Base-by-base conservation (phyloP, 2,888 invertebrate genomes). In the Trichogramma evanescens region DNA sequence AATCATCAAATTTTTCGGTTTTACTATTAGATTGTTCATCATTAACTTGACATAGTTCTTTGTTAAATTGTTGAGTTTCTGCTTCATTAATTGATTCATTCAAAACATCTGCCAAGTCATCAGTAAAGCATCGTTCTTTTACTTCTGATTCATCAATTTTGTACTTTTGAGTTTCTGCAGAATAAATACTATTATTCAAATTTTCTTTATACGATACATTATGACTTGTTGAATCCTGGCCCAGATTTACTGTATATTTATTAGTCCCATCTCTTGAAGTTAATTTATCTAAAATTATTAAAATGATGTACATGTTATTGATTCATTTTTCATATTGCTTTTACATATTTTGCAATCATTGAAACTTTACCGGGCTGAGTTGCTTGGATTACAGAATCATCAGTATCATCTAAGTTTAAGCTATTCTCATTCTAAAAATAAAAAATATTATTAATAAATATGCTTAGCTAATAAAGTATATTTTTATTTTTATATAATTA, bases 11-110 rank as follows among this genome's bases (percentile, higher is more conserved):
- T 48, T 56, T 26, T 40, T 6, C 13, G 13, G 2, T 13, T 13
- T 13, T 13, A 13, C 13, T 13, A 13, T 13, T 13, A 13, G 13
- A 13, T 13, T 13, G 13, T 13, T 13, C 13, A 13, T 13, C 13
- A 13, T 13, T 13, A 13, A 13, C 13, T 13, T 13, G 13, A 13
- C 13, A 13, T 5, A 45, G 26, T 4, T 26, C n/a, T 52, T 44
- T 44, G 26, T 54, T 50, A 10, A 61, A 56, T 8, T 50, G 41
- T 40, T 66, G 66, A 10, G 61, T 64, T 52, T 61, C 64, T 6
- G 56, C 7, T 58, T 63, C 40, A 44, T 56, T 50, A 5, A 59
- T 13, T 48, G 46, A 48, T 41, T 56, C 42, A 50, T 54, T 42
- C 13, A 13, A 13, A 13, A 13, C 13, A 13, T 13, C 13, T 13